phyloP scores from a whole-genome alignment of 2,888 invertebrate genomes.

The Eupithecia abbreviata region DNA sequence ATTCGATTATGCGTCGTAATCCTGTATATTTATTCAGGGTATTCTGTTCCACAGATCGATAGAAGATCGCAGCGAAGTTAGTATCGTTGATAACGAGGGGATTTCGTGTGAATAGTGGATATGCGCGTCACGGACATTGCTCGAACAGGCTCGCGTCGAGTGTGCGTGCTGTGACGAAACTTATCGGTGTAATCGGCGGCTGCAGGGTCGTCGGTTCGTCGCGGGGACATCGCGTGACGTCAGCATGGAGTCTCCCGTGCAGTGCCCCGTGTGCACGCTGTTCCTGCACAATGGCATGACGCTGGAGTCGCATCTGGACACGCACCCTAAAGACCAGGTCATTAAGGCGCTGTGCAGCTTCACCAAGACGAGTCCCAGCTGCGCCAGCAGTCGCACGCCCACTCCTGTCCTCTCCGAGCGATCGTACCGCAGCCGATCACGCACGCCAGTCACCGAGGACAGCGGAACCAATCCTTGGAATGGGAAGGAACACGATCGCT shows the following conservation, averaged over 20 bases:
- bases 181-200: conserved; percentile 48
- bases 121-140: conserved; percentile 75
- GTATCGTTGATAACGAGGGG: conserved; percentile 70
- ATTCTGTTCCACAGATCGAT: conserved; percentile 81
- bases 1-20: conserved; percentile 61
- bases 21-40: conserved; percentile 66
- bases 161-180: conserved; percentile 63
- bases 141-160: conserved; percentile 63
- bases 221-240: conserved; percentile 42
- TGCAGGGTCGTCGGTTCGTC: conserved; percentile 42
- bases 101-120: conserved; percentile 73
- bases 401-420: conserved; percentile 73
- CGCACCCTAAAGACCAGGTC: conserved; percentile 94
- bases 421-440: conserved; percentile 72
- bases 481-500: conserved; percentile 70
- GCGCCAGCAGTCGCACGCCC: conserved; percentile 69
- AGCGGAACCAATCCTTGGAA: conserved; percentile 60
- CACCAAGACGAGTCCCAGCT: conserved; percentile 73
- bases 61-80: conserved; percentile 72
- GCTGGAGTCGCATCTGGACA: conserved; percentile 91
- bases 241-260: conserved; percentile 79
- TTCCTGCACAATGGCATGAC: conserved; percentile 93
- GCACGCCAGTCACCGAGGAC: conserved; percentile 72
- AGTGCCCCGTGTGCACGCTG: conserved; percentile 93
- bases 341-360: conserved; percentile 88